Percentiles rank a stretch among this genome's conserved stretches.
Conservation (phyloP, 2,113 vertebrate genomes). For the Pelecanus crispus region DNA sequence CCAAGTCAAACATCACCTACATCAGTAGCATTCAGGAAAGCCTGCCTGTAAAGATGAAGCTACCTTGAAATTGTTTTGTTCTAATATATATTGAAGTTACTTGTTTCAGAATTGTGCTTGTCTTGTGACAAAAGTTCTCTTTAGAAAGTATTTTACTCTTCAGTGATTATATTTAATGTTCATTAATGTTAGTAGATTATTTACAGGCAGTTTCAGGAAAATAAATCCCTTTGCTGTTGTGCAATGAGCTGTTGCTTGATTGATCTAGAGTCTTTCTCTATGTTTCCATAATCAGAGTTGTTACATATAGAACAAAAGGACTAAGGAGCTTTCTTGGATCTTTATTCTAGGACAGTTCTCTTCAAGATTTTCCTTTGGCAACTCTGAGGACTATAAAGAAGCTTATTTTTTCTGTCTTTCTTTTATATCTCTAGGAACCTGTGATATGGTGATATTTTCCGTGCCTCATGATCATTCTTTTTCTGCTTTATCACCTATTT, state of each 20-base stretch:
- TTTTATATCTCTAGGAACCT: neutral
- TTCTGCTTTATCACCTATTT: slow-evolving; percentile 31
- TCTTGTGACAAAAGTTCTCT: neutral
- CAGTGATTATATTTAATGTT: neutral
- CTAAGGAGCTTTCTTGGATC: neutral
- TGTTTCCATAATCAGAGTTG: neutral
- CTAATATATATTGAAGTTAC: neutral
- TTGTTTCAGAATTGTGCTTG: neutral
- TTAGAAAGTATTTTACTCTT: neutral
- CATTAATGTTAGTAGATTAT: neutral
- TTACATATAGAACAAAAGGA: neutral
- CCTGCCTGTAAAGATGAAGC: neutral
- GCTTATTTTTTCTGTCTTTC: neutral
- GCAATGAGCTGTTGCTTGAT: neutral
- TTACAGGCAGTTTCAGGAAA: neutral
- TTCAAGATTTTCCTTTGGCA: neutral
- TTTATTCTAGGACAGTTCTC: neutral
- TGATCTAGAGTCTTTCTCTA: neutral
- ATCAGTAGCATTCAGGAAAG: neutral
- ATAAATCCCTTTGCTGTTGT: neutral
- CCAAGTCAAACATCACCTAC: neutral
- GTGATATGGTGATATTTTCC: neutral
- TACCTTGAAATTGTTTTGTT: neutral
- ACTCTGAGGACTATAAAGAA: neutral
- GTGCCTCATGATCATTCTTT: neutral